Evolutionary conservation across 1,140 invertebrate species (phyloP).

Genomic region (Atopsyche davidsoni): DNA sequence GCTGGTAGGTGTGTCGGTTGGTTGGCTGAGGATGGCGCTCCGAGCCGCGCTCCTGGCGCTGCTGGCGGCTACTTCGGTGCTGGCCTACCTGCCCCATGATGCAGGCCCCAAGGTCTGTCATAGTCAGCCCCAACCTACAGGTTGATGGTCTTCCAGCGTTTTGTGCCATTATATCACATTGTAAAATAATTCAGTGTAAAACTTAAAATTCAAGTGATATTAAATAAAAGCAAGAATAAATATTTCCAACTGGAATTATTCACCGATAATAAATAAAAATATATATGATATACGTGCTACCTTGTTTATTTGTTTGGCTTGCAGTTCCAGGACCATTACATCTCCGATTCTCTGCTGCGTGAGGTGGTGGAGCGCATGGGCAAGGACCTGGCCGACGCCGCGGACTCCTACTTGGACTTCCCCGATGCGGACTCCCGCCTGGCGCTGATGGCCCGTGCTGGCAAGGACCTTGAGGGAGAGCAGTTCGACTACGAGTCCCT

Average conservation of each 20-base stretch:
- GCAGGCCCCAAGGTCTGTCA: constrained; percentile 27
- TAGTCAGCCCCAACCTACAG: too few relatives aligned
- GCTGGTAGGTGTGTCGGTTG: constrained; percentile 6
- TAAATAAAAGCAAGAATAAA: neutral
- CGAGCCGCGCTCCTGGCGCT: constrained; percentile 24
- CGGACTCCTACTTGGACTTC: constrained; percentile 57
- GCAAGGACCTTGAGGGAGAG: constrained; percentile 49
- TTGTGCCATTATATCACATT: too few relatives aligned
- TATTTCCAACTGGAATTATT: neutral
- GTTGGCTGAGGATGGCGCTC: constrained; percentile 20
- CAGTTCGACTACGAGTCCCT: constrained; percentile 60
- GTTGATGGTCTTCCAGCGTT: too few relatives aligned
- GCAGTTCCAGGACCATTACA: constrained; percentile 35
- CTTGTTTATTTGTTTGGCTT: neutral
- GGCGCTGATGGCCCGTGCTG: constrained; percentile 47
- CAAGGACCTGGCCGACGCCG: constrained; percentile 58
- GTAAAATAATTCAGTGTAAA: too few relatives aligned
- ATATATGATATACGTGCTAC: neutral
- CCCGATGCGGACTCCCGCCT: constrained; percentile 51
- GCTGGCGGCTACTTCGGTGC: constrained; percentile 17
- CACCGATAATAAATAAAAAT: neutral
- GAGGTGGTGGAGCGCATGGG: constrained; percentile 66
- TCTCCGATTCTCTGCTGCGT: constrained; percentile 58
- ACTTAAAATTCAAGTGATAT: neutral
- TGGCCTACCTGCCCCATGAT: constrained; percentile 27